A percentile compares a stretch with the other conserved stretches of the same genome.
Conservation (phyloP, 53 echinoderm and acorn worm species). For the Actinopyga echinites region DNA sequence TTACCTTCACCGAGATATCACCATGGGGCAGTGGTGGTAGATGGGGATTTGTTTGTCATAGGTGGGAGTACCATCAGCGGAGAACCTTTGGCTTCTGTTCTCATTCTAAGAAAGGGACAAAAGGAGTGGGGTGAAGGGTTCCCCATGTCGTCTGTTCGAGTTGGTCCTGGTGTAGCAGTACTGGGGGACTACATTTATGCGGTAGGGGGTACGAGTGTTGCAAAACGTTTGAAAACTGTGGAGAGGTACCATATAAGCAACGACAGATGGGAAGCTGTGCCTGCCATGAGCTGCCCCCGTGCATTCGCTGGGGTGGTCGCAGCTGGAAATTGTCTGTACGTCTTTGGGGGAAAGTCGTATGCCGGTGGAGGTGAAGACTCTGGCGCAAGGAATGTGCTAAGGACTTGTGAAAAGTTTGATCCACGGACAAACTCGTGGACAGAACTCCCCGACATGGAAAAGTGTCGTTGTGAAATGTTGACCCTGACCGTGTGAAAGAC, state of each 20-base stretch:
- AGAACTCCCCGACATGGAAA: background rate
- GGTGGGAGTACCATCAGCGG: background rate
- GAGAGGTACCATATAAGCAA: slow-evolving; percentile 16
- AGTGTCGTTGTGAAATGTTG: slow-evolving; percentile 22
- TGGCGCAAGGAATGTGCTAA: background rate
- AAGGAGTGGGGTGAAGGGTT: slow-evolving; percentile 14
- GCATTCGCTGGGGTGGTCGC: slow-evolving; percentile 2
- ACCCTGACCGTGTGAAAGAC: slow-evolving; percentile 18
- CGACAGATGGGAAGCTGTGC: background rate
- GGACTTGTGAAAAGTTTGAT: slow-evolving; percentile 6
- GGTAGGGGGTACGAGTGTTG: slow-evolving; percentile 9
- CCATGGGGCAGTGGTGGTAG: slow-evolving; percentile 20
- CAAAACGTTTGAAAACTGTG: background rate
- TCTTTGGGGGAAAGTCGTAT: slow-evolving; percentile 30
- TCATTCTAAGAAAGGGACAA: background rate
- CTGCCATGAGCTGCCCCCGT: background rate
- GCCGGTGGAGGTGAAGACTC: background rate
- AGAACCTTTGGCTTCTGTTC: slow-evolving; percentile 3
- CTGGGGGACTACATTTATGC: slow-evolving; percentile 19
- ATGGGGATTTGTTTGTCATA: slow-evolving; percentile 19
- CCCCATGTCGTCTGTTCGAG: background rate
- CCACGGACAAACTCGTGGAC: background rate
- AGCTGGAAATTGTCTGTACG: background rate
- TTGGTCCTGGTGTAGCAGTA: slow-evolving; percentile 30
- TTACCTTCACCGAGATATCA: slow-evolving; percentile 14